Evolutionary conservation across 2,113 vertebrate genomes (phyloP).

Genomic region (Kryptolebias marmoratus): DNA sequence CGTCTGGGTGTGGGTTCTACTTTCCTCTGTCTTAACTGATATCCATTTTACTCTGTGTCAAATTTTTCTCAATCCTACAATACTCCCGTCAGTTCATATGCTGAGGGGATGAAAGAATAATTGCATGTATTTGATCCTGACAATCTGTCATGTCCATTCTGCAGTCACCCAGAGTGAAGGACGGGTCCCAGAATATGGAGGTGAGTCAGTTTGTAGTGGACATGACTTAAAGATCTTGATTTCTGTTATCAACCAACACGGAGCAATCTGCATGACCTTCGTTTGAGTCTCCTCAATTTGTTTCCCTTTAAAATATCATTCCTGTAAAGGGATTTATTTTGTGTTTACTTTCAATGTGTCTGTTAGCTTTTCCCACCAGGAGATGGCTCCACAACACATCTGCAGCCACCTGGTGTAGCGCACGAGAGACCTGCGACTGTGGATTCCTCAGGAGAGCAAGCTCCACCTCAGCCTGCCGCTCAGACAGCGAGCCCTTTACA

Average conservation of each 20-base stretch:
- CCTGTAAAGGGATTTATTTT: neutral
- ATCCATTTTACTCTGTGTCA: constrained; percentile 39
- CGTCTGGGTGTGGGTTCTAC: constrained; percentile 54
- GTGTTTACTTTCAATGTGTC: constrained; percentile 12
- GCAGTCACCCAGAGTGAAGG: constrained; percentile 98
- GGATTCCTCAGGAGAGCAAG: constrained; percentile 84
- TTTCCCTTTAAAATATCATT: neutral
- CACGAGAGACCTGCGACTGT: constrained; percentile 78
- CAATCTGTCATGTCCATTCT: constrained; percentile 78
- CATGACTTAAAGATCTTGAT: constrained; percentile 58
- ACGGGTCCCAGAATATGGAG: constrained; percentile 89
- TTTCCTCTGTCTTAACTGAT: constrained; percentile 32
- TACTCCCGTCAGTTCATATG: constrained; percentile 27
- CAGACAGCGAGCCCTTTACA: constrained; percentile 79
- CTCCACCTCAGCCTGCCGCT: constrained; percentile 65
- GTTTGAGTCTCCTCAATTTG: constrained; percentile 17
- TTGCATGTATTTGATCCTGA: constrained; percentile 75
- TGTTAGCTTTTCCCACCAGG: constrained; percentile 69
- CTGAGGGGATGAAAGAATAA: constrained; percentile 38
- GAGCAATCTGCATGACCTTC: constrained; percentile 64
- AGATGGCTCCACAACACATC: constrained; percentile 76
- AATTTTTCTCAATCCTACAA: constrained; percentile 54
- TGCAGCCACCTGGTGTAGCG: constrained; percentile 80
- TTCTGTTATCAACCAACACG: constrained; percentile 13
- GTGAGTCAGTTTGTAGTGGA: constrained; percentile 79